Conservation (phyloP, 2,113 vertebrate species). For the Cathartes aura region DNA sequence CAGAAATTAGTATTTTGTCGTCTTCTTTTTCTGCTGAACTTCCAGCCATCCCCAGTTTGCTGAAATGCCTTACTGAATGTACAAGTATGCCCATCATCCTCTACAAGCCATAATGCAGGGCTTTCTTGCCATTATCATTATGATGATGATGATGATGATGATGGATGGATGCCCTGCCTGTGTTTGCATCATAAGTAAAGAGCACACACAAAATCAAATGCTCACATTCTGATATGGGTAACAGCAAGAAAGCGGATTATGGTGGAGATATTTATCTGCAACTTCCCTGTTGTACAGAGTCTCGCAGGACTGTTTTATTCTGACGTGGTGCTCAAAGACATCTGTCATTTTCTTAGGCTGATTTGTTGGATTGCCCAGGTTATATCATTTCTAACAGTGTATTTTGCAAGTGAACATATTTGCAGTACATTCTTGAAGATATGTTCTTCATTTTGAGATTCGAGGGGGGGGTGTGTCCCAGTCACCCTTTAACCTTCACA, state of each 20-base stretch:
- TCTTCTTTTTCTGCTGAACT: not conserved
- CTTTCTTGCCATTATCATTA: not conserved
- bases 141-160: not conserved
- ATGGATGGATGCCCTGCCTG: not conserved
- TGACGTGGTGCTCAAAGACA: not conserved
- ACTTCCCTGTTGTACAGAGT: not conserved
- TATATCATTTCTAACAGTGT: accelerated
- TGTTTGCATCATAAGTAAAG: not conserved
- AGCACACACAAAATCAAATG: not conserved
- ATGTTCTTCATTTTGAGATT: not conserved
- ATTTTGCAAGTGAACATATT: not conserved
- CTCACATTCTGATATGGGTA: not conserved
- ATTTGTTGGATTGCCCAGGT: not conserved
- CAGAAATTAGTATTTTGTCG: not conserved
- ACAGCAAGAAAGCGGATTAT: not conserved
- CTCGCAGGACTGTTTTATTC: not conserved
- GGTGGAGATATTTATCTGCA: not conserved
- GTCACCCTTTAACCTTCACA: not conserved
- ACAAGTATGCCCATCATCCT: not conserved
- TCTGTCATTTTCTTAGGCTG: not conserved
- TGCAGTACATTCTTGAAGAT: not conserved
- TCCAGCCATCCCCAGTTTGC: not conserved
- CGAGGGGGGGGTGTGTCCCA: accelerated
- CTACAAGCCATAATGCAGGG: not conserved
- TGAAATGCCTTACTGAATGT: not conserved